Conservation (phyloP, 2,888 invertebrate genomes). For the Volucella zonaria region DNA sequence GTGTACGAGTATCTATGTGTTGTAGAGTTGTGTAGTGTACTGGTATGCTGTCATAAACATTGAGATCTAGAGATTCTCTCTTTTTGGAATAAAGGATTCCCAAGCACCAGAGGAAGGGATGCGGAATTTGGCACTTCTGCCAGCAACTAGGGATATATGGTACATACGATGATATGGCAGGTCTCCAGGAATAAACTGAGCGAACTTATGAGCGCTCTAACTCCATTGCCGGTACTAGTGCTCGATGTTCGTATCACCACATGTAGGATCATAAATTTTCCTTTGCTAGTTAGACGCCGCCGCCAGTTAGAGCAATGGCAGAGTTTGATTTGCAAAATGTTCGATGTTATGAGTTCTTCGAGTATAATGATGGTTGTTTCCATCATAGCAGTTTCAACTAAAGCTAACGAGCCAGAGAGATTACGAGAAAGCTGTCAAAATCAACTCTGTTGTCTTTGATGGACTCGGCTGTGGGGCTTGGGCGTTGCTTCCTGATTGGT, state of each 20-base stretch:
- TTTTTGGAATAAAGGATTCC: neutral
- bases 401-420: neutral
- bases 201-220: neutral
- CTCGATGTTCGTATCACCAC: constrained; percentile 10
- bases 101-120: no score
- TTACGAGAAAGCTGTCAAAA: constrained; percentile 28
- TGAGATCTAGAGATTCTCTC: constrained; percentile 12
- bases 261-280: constrained; percentile 33
- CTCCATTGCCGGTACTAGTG: neutral
- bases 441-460: no score
- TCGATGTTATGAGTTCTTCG: neutral
- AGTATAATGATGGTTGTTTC: neutral
- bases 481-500: no score
- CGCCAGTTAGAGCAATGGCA: neutral
- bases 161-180: neutral
- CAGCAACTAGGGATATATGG: neutral
- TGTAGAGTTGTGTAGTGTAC: neutral
- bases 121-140: constrained; percentile 2
- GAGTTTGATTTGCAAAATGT: constrained; percentile 15
- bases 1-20: neutral
- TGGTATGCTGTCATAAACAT: constrained; percentile 15
- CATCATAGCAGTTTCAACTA: neutral
- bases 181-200: constrained; percentile 17
- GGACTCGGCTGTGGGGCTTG: no score
- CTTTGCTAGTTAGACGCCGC: neutral